Evolutionary conservation across 2,113 vertebrate species (phyloP).

Genomic region (Scomber colias): DNA sequence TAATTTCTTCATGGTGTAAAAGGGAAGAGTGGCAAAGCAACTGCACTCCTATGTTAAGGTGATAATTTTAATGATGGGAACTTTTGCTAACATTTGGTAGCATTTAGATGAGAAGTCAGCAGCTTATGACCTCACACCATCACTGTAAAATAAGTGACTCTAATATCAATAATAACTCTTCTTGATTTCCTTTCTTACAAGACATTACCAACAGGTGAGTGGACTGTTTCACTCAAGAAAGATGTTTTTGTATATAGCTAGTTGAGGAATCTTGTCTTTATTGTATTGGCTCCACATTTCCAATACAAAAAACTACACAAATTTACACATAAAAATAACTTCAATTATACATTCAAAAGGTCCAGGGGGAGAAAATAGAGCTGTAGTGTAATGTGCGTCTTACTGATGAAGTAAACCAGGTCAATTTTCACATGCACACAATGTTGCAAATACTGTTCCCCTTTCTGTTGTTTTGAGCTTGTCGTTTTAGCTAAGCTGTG

Average conservation of each 20-base stretch:
- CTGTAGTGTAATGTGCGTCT: neutral
- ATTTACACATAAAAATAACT: neutral
- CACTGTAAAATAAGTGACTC: constrained; percentile 20
- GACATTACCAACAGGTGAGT: constrained; percentile 32
- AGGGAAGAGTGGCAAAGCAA: constrained; percentile 10
- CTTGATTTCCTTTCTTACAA: constrained; percentile 19
- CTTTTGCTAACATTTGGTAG: constrained; percentile 53
- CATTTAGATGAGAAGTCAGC: constrained; percentile 43
- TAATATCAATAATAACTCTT: constrained; percentile 39
- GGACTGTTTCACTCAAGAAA: neutral
- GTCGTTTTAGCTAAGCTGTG: no score
- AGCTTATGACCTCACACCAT: constrained; percentile 25
- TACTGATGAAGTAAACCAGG: neutral
- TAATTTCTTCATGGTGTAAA: constrained; percentile 28
- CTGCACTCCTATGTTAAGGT: constrained; percentile 19
- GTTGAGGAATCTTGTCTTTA: neutral
- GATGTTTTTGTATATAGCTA: neutral
- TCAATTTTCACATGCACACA: no score
- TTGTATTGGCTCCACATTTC: neutral
- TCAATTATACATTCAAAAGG: neutral
- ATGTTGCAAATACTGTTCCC: no score
- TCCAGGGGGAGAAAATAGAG: neutral
- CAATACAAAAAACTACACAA: neutral
- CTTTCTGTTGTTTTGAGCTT: no score
- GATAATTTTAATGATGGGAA: constrained; percentile 68